Evolutionary conservation across 2,888 invertebrate genomes (phyloP).

Genomic region (Chaetoderma sp.): DNA sequence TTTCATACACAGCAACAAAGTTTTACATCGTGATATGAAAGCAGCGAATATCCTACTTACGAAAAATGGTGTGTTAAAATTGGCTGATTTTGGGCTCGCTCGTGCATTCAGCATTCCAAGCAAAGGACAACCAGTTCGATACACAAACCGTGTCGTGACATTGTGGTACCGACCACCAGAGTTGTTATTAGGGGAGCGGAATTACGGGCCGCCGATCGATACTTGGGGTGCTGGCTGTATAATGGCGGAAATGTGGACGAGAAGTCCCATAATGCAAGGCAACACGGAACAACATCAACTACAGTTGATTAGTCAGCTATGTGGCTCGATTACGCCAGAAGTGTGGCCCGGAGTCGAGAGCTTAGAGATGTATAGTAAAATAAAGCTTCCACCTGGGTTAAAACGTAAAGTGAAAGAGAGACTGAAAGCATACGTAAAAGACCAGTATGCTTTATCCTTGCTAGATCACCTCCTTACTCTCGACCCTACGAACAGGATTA

Average conservation of each 20-base stretch:
- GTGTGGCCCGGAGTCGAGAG: slow-evolving; percentile 91
- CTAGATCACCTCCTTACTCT: slow-evolving; percentile 90
- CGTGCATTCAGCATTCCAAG: slow-evolving; percentile 91
- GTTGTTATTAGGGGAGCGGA: slow-evolving; percentile 76
- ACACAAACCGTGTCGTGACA: slow-evolving; percentile 98
- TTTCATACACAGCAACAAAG: slow-evolving; percentile 92
- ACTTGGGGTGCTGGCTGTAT: slow-evolving; percentile 95
- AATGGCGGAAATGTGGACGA: slow-evolving; percentile 99
- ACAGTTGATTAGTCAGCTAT: slow-evolving; percentile 92
- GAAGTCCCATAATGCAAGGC: slow-evolving; percentile 79
- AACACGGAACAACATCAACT: slow-evolving; percentile 97
- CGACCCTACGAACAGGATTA: slow-evolving; percentile 88
- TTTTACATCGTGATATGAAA: slow-evolving; percentile 85
- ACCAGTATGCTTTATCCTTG: slow-evolving; percentile 91
- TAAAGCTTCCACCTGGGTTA: slow-evolving; percentile 63
- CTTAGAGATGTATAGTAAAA: slow-evolving; percentile 81
- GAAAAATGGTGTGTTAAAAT: slow-evolving; percentile 85
- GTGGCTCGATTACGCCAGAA: slow-evolving; percentile 93
- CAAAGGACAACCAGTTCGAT: slow-evolving; percentile 85
- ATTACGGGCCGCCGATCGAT: slow-evolving; percentile 97
- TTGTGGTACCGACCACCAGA: slow-evolving; percentile 86
- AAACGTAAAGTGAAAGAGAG: slow-evolving; percentile 67
- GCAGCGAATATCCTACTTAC: slow-evolving; percentile 98
- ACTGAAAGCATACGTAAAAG: slow-evolving; percentile 89
- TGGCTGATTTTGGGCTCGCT: slow-evolving; percentile 98